Conservation (phyloP, 2,888 invertebrate species). For the Caenorhabditis afra region DNA sequence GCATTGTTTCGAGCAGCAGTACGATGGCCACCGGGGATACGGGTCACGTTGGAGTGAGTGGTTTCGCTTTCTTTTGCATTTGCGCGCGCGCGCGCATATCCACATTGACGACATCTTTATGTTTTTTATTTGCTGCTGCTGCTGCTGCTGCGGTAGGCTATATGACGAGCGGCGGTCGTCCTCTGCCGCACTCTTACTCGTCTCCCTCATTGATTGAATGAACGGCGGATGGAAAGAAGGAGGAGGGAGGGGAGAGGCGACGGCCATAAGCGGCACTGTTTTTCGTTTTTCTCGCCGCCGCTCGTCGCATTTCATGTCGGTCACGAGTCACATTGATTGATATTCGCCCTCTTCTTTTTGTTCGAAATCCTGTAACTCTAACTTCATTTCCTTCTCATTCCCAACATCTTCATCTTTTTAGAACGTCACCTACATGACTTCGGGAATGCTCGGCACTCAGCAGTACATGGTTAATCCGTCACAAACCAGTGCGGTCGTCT, state of each 20-base stretch:
- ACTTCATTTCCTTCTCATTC: neutral
- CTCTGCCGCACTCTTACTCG: slow-evolving; percentile 29
- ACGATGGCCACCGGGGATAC: slow-evolving; percentile 62
- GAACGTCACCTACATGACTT: slow-evolving; percentile 55
- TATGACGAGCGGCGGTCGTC: slow-evolving; percentile 31
- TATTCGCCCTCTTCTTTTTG: slow-evolving; percentile 1
- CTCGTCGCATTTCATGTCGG: slow-evolving; percentile 47
- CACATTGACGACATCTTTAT: slow-evolving; percentile 14
- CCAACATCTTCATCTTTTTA: slow-evolving; percentile 14
- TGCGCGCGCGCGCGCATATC: slow-evolving; percentile 31
- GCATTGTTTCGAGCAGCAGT: slow-evolving; percentile 37
- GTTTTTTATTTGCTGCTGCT: slow-evolving; percentile 31
- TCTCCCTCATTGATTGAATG: slow-evolving; percentile 40
- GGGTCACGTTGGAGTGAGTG: slow-evolving; percentile 58
- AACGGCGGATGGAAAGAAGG: slow-evolving; percentile 23
- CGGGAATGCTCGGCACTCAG: slow-evolving; percentile 46
- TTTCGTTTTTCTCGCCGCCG: slow-evolving; percentile 35
- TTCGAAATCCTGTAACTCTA: neutral
- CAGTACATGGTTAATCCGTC: slow-evolving; percentile 31
- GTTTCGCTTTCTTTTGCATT: slow-evolving; percentile 18
- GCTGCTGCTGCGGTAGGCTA: slow-evolving; percentile 40
- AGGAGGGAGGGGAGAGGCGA: slow-evolving; percentile 35
- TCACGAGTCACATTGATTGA: slow-evolving; percentile 48
- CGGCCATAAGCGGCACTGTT: slow-evolving; percentile 58
- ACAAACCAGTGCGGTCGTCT: neutral